Evolutionary conservation across 2,888 invertebrate species (phyloP), one percentile per base, ranked within the genome.

Genomic region (Zaprionus lineosus): DNA sequence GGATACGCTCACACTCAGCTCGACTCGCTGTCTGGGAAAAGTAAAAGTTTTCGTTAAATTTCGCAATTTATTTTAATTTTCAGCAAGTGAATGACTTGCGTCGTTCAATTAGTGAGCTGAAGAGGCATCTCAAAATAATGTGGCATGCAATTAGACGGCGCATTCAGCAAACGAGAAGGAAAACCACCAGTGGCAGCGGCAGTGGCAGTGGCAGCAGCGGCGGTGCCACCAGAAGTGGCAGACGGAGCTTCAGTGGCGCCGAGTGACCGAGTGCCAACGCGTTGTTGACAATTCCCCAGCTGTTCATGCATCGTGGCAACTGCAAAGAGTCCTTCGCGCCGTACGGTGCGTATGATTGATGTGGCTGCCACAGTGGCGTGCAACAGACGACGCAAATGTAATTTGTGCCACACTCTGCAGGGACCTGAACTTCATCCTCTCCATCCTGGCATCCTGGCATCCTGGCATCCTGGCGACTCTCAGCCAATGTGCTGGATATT

Each of bases 31-130:
- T 18, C 14, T 8, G 53, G 52, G 46, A 58, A 75, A 77, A 77
- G 82, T 82, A 82, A 77, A 77, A 77, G 75, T 77, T 77, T 56
- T 56, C 56, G 55, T 73, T 78, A 75, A 75, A 77, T 75, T 82
- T 74, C 51, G 67, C 83, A 82, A 84, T 82, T 82, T 82, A 84
- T 82, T 82, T 84, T 81, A 84, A 82, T 82, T 82, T 82, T 58
- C 55, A 57, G 60, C 53, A 53, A 68, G 68, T 53, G 56, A 62
- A 43, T 26, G 34, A n/a, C 34, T 12, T 33, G 8, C 11, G 51
- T 57, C 59, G 48, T 64, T 65, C 65, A 74, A 74, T 68, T 74
- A 72, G 62, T 59, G 18, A 36, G 57, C n/a, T 39, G 51, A 36
- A 43, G 47, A 40, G 60, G 33, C 40, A 31, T 51, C 58, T 48